Evolutionary conservation across 2,797 vertebrate species (phyloP).

Genomic region (Serranus cabrilla): DNA sequence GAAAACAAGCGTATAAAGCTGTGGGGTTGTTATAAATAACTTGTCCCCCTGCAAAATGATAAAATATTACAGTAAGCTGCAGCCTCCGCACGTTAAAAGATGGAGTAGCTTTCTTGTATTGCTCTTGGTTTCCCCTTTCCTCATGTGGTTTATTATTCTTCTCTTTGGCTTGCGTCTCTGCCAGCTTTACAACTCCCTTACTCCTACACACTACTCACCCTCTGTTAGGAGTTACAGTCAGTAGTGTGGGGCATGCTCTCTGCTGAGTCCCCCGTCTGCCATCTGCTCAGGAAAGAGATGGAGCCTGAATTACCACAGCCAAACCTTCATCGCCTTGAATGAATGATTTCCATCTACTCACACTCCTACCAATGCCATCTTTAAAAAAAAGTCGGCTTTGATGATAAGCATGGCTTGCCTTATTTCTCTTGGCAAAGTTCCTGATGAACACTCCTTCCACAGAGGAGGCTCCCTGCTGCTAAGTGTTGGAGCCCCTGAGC

Average conservation of each 20-base stretch:
- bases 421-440: conserved; percentile 78
- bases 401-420: conserved; percentile 67
- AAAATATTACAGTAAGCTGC: conserved; percentile 68
- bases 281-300: conserved; percentile 72
- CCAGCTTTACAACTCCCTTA: conserved; percentile 74
- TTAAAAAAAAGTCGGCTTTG: conserved; percentile 50
- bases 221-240: conserved; percentile 75
- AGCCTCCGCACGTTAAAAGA: conserved; percentile 55
- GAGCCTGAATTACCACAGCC: conserved; percentile 63
- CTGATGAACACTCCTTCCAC: conserved; percentile 57
- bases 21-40: conserved; percentile 69
- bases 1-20: conserved; percentile 58
- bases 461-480: conserved; percentile 49
- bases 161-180: conserved; percentile 68
- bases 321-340: conserved; percentile 71
- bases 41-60: conserved; percentile 55
- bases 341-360: conserved; percentile 77
- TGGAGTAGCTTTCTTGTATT: conserved; percentile 67
- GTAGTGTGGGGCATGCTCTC: conserved; percentile 70
- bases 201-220: conserved; percentile 74
- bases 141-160: conserved; percentile 80
- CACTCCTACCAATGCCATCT: conserved; percentile 58
- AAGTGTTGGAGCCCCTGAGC: conserved; percentile 35
- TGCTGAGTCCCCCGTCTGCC: conserved; percentile 69
- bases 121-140: conserved; percentile 75